Percentiles rank a stretch among this genome's conserved stretches.
phyloP scores from a whole-genome alignment of 2,797 vertebrate genomes.

The Ataeniobius toweri region DNA sequence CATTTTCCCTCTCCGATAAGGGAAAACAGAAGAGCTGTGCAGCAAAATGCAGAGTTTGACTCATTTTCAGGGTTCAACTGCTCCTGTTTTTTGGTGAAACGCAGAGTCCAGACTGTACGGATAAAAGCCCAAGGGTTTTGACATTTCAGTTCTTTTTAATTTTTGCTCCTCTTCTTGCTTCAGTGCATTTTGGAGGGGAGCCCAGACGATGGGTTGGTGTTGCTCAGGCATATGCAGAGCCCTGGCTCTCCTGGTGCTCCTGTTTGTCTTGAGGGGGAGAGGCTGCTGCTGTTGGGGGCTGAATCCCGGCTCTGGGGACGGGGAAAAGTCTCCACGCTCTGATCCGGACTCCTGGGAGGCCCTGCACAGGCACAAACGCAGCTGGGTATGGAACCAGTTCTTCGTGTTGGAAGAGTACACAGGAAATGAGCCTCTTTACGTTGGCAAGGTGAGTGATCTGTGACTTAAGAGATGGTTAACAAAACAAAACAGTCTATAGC shows the following conservation, averaged over 20 bases:
- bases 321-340: slow-evolving; percentile 56
- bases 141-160: slow-evolving; percentile 64
- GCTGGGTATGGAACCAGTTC: slow-evolving; percentile 99
- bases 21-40: slow-evolving; percentile 54
- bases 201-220: slow-evolving; percentile 87
- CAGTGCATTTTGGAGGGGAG: slow-evolving; percentile 50
- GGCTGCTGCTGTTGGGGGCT: slow-evolving; percentile 81
- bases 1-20: slow-evolving; percentile 74
- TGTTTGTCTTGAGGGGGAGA: slow-evolving; percentile 84
- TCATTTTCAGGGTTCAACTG: slow-evolving; percentile 54
- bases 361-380: slow-evolving; percentile 87
- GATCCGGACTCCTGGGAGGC: slow-evolving; percentile 77
- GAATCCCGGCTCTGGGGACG: slow-evolving; percentile 66
- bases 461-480: slow-evolving; percentile 29
- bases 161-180: slow-evolving; percentile 54
- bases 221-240: slow-evolving; percentile 68
- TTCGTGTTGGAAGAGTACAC: slow-evolving; percentile 98
- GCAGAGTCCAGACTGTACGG: slow-evolving; percentile 65
- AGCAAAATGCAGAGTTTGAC: slow-evolving; percentile 67
- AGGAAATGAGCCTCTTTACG: slow-evolving; percentile 94
- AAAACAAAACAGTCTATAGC: slow-evolving; percentile 7
- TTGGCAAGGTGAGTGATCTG: slow-evolving; percentile 91
- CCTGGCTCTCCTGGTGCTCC: slow-evolving; percentile 84
- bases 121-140: slow-evolving; percentile 70
- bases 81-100: slow-evolving; percentile 60